Evolutionary conservation across 2,888 invertebrate genomes (phyloP), one percentile per base, ranked within the genome.

Genomic region (Arge pagana): DNA sequence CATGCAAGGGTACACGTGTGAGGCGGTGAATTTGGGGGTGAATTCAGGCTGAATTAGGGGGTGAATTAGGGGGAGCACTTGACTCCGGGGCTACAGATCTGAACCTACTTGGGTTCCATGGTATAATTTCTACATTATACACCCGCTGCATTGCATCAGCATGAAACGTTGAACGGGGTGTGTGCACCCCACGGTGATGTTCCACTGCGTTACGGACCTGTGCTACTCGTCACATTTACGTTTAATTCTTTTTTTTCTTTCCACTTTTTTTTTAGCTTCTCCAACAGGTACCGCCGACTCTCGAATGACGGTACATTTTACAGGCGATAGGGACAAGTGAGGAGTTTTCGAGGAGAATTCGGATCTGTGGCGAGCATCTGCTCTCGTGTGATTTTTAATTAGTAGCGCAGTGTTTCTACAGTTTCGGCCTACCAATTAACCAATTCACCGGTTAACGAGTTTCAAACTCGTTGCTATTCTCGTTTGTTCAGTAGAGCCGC

Each of bases 31-130:
- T 45, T 23, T 21, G 45, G 33, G 45, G 45, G 6, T 28, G 30
- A 42, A 42, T 42, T 42, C n/a, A 31, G 45, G 33, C 23, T 16
- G 45, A 45, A 33, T 45, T 45, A 45, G 35, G 45, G 45, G 45
- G 33, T 33, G 45, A 45, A 45, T 45, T 45, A n/a, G 15, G 23
- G 33, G 45, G 45, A 33, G 33, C 45, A 45, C 45, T 45, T 45
- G 45, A 45, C 45, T 45, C 33, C 33, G 45, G n/a, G 23, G 45
- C 23, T 45, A 45, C 33, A 24, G 31, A 45, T 24, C 45, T 35
- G 45, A 45, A n/a, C n/a, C n/a, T 33, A 45, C 33, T 31, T 33
- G 31, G 7, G 31, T 15, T 23, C 33, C 24, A 45, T 33, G 31
- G 33, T 45, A 45, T 45, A 45, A 31, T 42, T 42, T 42, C 31